Base-by-base conservation (phyloP, 1,140 invertebrate genomes). In the Mycetomoellerius zeteki region DNA sequence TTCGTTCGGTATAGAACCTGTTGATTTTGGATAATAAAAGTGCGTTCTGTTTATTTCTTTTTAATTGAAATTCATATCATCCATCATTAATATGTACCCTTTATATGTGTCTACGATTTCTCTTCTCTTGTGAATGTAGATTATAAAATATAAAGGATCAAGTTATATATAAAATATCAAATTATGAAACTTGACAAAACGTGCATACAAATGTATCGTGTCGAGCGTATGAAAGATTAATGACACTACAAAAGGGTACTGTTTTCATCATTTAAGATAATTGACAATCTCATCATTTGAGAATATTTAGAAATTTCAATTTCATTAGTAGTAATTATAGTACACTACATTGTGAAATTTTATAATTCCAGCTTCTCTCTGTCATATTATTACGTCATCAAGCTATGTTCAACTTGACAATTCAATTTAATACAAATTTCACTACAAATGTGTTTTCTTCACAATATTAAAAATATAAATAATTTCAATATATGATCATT, bases 361-460 rank as follows among this genome's bases (percentile, higher is more conserved):
- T 86, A 85, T 60, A 86, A 77, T 90, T 92, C 88, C 69, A 92
- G 89, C 88, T 93, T 93, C 10, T 67, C 64, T 67, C 56, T 87
- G 85, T 91, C 88, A 89, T 89, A 90, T 85, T 88, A 86, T 92
- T 90, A 88, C 85, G 47, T 91, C 89, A 85, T 21, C 71, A 78
- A 85, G 87, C 90, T 89, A 91, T 91, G 90, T 88, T 93, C 88
- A 93, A 91, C 90, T 92, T 91, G 47, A 73, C 24, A n/a, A 67
- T 71, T 81, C 43, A 86, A 24, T 72, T 54, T 52, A 54, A 54
- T 54, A 1, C 30, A 30, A 56, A 60, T 62, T 62, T 54, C 56
- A 58, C 3, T 43, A 19, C 24, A 71, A 80, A 54, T 60, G 19
- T 21, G 27, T 73, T 82, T 33, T 33, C 52, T 7, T 16, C 30